phyloP scores from a whole-genome alignment of 2,888 invertebrate genomes.

The Ectemnius continuus region DNA sequence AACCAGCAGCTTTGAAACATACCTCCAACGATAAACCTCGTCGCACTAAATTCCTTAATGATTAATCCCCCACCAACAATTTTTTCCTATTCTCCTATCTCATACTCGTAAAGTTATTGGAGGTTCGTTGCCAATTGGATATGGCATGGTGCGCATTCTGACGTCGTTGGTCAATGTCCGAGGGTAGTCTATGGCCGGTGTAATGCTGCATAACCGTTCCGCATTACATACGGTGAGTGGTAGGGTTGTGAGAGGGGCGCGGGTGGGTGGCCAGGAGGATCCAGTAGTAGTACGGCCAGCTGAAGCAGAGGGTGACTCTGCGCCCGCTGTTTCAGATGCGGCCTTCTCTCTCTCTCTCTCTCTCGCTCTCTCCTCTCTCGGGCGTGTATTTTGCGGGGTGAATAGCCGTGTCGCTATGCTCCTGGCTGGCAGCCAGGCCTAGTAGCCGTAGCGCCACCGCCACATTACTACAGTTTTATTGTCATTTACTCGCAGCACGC shows the following conservation, averaged over 20 bases:
- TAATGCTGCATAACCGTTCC: conserved; percentile 67
- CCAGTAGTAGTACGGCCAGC: conserved; percentile 37
- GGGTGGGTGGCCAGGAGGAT: too few relatives aligned
- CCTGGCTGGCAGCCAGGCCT: conserved; percentile 69
- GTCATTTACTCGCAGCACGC: conserved; percentile 74
- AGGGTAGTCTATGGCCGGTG: conserved; percentile 54
- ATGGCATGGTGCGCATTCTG: conserved; percentile 42
- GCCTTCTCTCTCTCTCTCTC: too few relatives aligned
- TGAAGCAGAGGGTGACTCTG: conserved; percentile 42
- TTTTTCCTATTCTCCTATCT: too few relatives aligned
- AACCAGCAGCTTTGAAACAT: too few relatives aligned
- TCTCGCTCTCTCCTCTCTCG: not conserved
- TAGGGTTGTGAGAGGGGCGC: conserved; percentile 49
- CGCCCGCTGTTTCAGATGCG: conserved; percentile 17
- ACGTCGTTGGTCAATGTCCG: conserved; percentile 51
- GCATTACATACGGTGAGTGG: conserved; percentile 62
- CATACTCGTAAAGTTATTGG: too few relatives aligned
- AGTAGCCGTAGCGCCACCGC: conserved; percentile 71
- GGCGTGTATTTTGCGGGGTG: conserved; percentile 68
- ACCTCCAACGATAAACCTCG: too few relatives aligned
- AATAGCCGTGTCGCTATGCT: conserved; percentile 68
- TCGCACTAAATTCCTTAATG: too few relatives aligned
- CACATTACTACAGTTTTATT: conserved; percentile 77
- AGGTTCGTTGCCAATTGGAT: conserved; percentile 30
- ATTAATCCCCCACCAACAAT: too few relatives aligned